These are phyloP conservation scores for Callosobruchus maculatus DNA, from an alignment of 2,888 invertebrate genomes.

Conservation along the genomic window DNA sequence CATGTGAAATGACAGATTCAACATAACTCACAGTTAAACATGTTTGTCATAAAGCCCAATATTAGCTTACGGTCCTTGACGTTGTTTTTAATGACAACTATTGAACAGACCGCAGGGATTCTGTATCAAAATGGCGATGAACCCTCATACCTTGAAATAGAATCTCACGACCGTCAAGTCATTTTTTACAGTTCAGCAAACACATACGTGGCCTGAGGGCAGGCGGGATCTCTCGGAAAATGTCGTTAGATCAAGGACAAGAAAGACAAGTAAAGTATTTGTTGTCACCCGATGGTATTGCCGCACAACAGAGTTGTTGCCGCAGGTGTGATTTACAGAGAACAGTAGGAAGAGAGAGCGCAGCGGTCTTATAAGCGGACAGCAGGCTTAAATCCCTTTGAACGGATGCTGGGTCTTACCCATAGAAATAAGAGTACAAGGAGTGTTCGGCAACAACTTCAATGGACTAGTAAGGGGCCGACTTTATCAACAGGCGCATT, in stretches of 20 bases:
- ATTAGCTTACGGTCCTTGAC: no score
- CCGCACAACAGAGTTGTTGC: slow-evolving; percentile 7
- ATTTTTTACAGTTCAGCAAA: background rate
- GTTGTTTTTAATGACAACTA: no score
- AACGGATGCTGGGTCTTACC: background rate
- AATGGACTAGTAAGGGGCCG: no score
- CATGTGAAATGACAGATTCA: no score
- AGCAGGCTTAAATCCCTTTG: slow-evolving; percentile 2
- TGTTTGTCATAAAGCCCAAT: no score
- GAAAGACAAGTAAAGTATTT: slow-evolving; percentile 11
- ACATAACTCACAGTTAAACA: no score
- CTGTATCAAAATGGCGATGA: background rate
- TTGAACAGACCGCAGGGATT: no score
- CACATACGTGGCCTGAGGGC: background rate
- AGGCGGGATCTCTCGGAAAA: slow-evolving; percentile 2
- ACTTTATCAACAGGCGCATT: no score
- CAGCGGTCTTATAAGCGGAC: slow-evolving; percentile 5
- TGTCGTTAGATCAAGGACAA: slow-evolving; percentile 10
- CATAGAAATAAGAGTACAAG: slow-evolving; percentile 6
- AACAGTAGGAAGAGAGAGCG: slow-evolving; percentile 4
- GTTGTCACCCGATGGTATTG: slow-evolving; percentile 10
- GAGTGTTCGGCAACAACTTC: background rate
- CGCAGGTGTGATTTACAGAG: slow-evolving; percentile 12
- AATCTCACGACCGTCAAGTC: background rate
- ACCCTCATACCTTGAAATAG: background rate